These are phyloP conservation scores for Nycticorax nycticorax DNA, from an alignment of 2,113 vertebrate genomes.

Conservation along the genomic window DNA sequence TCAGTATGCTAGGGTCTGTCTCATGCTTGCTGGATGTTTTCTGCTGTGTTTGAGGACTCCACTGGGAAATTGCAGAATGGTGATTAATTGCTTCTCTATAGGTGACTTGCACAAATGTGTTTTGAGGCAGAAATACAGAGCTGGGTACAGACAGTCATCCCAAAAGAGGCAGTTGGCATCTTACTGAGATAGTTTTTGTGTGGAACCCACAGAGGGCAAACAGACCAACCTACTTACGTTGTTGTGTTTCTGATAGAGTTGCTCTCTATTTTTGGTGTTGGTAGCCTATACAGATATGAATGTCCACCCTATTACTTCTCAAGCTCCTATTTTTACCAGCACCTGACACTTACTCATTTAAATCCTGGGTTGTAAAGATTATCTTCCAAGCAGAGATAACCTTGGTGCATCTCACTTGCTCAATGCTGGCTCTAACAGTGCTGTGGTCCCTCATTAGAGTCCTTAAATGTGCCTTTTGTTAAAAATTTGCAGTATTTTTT, in stretches of 20 bases:
- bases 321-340: neutral
- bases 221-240: too few relatives aligned
- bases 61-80: neutral
- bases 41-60: neutral
- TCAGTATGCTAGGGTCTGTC: neutral
- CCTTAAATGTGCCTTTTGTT: neutral
- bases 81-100: neutral
- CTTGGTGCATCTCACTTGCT: neutral
- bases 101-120: accelerated
- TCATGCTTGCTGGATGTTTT: neutral
- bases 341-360: neutral
- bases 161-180: neutral
- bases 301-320: too few relatives aligned
- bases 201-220: neutral
- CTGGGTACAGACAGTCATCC: neutral
- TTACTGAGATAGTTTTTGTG: neutral
- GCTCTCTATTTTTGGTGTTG: neutral
- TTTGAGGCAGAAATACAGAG: neutral
- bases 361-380: neutral
- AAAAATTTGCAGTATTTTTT: neutral
- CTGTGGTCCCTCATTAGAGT: neutral
- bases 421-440: neutral
- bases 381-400: neutral
- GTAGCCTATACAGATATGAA: neutral
- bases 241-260: neutral